phyloP scores from a whole-genome alignment of 2,113 vertebrate species.

The Holacanthus passer region DNA sequence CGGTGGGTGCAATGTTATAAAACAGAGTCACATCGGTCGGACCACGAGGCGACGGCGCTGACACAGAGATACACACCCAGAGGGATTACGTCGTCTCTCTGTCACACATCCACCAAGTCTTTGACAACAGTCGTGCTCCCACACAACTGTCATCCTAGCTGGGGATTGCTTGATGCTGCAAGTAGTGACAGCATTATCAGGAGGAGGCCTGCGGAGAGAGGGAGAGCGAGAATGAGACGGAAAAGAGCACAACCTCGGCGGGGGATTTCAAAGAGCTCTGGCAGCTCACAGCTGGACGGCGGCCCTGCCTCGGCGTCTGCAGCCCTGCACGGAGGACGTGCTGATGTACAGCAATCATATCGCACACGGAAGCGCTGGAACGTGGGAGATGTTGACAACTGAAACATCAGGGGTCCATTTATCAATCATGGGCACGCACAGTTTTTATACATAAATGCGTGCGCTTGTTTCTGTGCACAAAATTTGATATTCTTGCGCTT shows the following conservation, averaged over 20 bases:
- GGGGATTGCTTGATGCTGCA: constrained; percentile 55
- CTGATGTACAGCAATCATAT: background rate
- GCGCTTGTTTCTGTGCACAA: background rate
- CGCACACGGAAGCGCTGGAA: background rate
- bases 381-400: background rate
- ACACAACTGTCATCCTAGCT: constrained; percentile 34
- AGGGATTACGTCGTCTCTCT: constrained; percentile 19
- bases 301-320: background rate
- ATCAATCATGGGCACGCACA: background rate
- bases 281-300: constrained; percentile 50
- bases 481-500: background rate
- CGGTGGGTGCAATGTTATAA: background rate
- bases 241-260: constrained; percentile 63
- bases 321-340: background rate
- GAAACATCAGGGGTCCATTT: background rate
- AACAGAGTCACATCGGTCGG: constrained; percentile 7
- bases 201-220: constrained; percentile 49
- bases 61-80: constrained; percentile 1
- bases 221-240: constrained; percentile 32
- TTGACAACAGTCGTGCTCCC: constrained; percentile 46
- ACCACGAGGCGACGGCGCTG: constrained; percentile 8
- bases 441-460: background rate
- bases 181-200: constrained; percentile 53
- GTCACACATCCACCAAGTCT: constrained; percentile 45
- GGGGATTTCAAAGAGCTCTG: constrained; percentile 58